These are phyloP conservation scores for Drosophila bocki DNA, from an alignment of 1,140 invertebrate genomes.

Conservation along the genomic window DNA sequence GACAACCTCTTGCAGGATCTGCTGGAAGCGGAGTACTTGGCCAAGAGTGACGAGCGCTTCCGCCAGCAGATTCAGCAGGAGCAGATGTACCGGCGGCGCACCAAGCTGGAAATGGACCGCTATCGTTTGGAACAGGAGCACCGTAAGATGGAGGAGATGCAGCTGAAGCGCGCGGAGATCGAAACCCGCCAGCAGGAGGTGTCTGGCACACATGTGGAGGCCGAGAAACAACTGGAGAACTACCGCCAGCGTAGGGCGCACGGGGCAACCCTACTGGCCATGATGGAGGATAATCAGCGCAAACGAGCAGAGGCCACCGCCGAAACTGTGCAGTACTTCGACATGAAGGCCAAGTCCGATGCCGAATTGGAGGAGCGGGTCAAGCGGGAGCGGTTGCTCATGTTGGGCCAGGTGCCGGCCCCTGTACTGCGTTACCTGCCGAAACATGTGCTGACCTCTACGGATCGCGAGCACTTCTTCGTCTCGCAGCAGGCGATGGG, in stretches of 20 bases:
- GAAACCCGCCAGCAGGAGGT: conserved; percentile 3
- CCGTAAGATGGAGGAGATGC: conserved; percentile 30
- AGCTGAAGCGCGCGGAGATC: conserved; percentile 33
- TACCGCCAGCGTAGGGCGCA: conserved; percentile 44
- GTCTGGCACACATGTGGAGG: neutral
- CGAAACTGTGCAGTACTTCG: conserved; percentile 59
- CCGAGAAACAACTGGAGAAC: conserved; percentile 23
- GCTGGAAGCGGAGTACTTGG: conserved; percentile 67
- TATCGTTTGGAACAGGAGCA: conserved; percentile 38
- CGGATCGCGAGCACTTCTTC: conserved; percentile 52
- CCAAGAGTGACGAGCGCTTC: conserved; percentile 59
- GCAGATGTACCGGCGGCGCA: conserved; percentile 39
- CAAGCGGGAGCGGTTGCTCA: conserved; percentile 41
- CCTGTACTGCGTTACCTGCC: conserved; percentile 60
- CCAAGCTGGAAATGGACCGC: conserved; percentile 47
- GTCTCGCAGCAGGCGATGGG: conserved; percentile 11
- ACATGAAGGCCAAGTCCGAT: conserved; percentile 49
- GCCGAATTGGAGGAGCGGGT: conserved; percentile 40
- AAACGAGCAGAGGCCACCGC: conserved; percentile 63
- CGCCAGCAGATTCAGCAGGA: conserved; percentile 67
- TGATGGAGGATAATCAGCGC: conserved; percentile 66
- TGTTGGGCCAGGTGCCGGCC: conserved; percentile 50
- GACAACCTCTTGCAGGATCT: conserved; percentile 56
- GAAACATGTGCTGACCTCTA: conserved; percentile 49
- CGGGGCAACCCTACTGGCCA: conserved; percentile 53